Evolutionary conservation across 1,140 invertebrate species (phyloP).

Genomic region (Drosophila cardini): DNA sequence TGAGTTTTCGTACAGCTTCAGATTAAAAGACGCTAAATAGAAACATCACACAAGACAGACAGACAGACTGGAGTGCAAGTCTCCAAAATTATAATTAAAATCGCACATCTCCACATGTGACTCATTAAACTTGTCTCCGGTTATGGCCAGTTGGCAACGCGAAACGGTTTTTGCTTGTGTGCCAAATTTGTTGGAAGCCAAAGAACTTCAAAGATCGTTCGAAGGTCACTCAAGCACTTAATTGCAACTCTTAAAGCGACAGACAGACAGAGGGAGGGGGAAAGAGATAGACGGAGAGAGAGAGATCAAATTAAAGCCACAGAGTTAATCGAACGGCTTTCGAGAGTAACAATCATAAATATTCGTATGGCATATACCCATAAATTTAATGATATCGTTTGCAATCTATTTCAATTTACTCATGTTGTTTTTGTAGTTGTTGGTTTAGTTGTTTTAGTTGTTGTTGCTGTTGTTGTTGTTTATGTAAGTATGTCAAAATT

Average conservation of each 20-base stretch:
- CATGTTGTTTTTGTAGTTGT: slow-evolving; percentile 27
- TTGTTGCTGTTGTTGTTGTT: slow-evolving; percentile 21
- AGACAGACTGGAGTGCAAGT: background rate
- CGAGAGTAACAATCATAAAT: slow-evolving; percentile 60
- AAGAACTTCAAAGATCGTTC: slow-evolving; percentile 28
- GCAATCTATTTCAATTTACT: slow-evolving; percentile 75
- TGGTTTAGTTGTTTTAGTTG: slow-evolving; percentile 7
- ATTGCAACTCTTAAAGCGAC: slow-evolving; percentile 15
- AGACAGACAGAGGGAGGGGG: too few relatives aligned
- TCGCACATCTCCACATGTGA: slow-evolving; percentile 33
- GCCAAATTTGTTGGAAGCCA: slow-evolving; percentile 21
- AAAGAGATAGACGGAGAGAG: too few relatives aligned
- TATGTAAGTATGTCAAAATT: slow-evolving; percentile 63
- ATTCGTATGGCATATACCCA: slow-evolving; percentile 51
- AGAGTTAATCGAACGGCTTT: slow-evolving; percentile 35
- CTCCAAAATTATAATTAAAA: background rate
- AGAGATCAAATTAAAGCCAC: slow-evolving; percentile 26
- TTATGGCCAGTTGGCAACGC: slow-evolving; percentile 15
- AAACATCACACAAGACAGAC: slow-evolving; percentile 24
- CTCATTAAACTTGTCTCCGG: slow-evolving; percentile 23
- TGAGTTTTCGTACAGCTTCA: background rate
- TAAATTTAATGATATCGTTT: slow-evolving; percentile 73
- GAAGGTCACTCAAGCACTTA: slow-evolving; percentile 33
- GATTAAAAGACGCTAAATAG: slow-evolving; percentile 23
- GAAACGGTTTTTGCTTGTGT: background rate